Evolutionary conservation across 1,140 invertebrate genomes (phyloP).

Genomic region (Tetragonula clypearis): DNA sequence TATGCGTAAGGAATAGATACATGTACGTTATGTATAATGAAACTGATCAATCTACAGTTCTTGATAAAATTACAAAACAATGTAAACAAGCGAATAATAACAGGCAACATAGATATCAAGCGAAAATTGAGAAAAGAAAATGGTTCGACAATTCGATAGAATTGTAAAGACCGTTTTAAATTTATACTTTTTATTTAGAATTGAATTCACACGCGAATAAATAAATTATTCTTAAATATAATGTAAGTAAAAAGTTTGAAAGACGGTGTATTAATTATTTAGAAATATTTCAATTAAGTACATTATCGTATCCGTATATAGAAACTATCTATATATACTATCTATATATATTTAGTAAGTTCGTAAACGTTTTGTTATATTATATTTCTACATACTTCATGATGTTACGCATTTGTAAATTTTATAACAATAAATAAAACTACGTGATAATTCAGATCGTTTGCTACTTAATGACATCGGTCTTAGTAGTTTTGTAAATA

Average conservation of each 20-base stretch:
- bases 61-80: constrained; percentile 18
- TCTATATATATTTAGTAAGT: background rate
- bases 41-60: constrained; percentile 27
- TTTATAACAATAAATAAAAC: too few species aligned
- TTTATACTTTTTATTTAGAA: background rate
- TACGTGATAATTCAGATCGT: background rate
- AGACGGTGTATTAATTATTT: background rate
- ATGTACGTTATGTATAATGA: constrained; percentile 21
- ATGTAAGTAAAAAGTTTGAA: background rate
- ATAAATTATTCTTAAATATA: background rate
- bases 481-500: background rate
- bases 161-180: too few species aligned
- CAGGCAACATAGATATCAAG: too few species aligned
- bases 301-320: background rate
- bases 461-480: too few species aligned
- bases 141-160: background rate
- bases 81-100: background rate
- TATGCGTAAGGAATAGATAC: background rate
- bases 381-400: background rate
- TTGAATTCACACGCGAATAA: background rate
- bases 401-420: background rate
- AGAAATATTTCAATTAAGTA: background rate
- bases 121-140: background rate
- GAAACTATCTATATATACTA: background rate
- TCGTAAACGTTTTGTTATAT: background rate